Base-by-base conservation (phyloP, 2,888 invertebrate species). In the Pollenia angustigena region DNA sequence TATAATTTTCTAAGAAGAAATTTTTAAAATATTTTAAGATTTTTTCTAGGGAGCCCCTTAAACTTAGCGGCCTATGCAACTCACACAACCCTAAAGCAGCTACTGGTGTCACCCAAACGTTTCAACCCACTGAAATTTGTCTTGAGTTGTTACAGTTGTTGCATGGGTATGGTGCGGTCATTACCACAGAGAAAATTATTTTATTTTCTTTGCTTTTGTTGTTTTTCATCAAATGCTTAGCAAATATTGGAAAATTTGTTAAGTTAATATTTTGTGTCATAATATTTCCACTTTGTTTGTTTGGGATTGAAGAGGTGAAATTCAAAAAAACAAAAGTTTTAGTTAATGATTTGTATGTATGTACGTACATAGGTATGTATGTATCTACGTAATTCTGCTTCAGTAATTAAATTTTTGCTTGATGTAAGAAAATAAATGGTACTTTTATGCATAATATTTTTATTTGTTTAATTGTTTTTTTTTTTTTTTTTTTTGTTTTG, bases 241-340 rank as follows among this genome's bases (percentile, higher is more conserved):
- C 46, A 54, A 52, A 46, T 85, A 85, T 82, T 64, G 79, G 32
- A 82, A 86, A 86, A 66, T 75, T 16, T 75, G 32, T 82, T 64
- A 12, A 52, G 58, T 71, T 50, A 71, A 75, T 42, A 79, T 56
- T 32, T 23, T 66, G 52, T 76, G 54, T 48, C 62, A 56, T 69
- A 8, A 68, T 40, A 11, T 66, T 71, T 79, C 32, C 0, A 12
- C 44, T 44, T 54, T 18, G 46, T 62, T 40, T 14, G 16, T 54
- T 16, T 54, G 10, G 18, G 54, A n/a, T 18, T 76, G 46, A 72
- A 80, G 10, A 68, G 32, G 81, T 58, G 71, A 85, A 85, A 78
- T 58, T 58, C 54, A 9, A 40, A 52, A 23, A 52, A 71, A 52
- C 64, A 46, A n/a, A 58, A 44, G 9, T 54, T 46, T 8, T 54